Evolutionary conservation across 1,140 invertebrate species (phyloP).

Genomic region (Anadara kagoshimensis): DNA sequence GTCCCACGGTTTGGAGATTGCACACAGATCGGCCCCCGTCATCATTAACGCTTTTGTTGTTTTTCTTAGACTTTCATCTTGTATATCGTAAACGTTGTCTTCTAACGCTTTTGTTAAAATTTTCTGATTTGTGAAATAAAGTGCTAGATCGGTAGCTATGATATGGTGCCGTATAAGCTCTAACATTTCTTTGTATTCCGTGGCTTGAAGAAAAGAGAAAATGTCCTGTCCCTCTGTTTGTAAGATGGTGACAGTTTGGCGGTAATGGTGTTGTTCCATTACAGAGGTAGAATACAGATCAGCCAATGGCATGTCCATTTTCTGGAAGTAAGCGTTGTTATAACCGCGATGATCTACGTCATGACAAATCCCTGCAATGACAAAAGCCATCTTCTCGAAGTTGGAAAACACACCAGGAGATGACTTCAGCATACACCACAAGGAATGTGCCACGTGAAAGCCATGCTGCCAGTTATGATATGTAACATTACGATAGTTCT

Average conservation of each 20-base stretch:
- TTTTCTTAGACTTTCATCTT: conserved; percentile 2
- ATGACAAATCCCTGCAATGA: conserved; percentile 58
- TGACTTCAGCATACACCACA: conserved; percentile 55
- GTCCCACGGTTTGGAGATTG: conserved; percentile 60
- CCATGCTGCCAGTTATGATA: conserved; percentile 69
- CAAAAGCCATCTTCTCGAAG: conserved; percentile 52
- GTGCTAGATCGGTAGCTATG: conserved; percentile 63
- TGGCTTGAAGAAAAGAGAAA: conserved; percentile 49
- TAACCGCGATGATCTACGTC: conserved; percentile 62
- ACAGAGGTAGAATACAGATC: conserved; percentile 62
- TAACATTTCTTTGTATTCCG: conserved; percentile 55
- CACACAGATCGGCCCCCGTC: conserved; percentile 59
- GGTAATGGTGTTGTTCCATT: conserved; percentile 68
- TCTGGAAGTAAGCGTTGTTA: conserved; percentile 61
- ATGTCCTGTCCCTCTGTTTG: conserved; percentile 60
- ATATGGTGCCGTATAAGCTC: conserved; percentile 56
- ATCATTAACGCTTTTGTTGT: conserved; percentile 49
- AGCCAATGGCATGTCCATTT: conserved; percentile 56
- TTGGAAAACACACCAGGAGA: conserved; percentile 33
- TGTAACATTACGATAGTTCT: conserved; percentile 61
- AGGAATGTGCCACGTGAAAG: conserved; percentile 59
- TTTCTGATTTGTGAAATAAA: conserved; percentile 60
- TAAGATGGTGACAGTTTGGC: conserved; percentile 61
- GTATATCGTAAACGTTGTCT: conserved; percentile 35
- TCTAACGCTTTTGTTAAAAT: conserved; percentile 31